Base-by-base conservation (phyloP, 1,140 invertebrate species). In the Trialeurodes vaporariorum region DNA sequence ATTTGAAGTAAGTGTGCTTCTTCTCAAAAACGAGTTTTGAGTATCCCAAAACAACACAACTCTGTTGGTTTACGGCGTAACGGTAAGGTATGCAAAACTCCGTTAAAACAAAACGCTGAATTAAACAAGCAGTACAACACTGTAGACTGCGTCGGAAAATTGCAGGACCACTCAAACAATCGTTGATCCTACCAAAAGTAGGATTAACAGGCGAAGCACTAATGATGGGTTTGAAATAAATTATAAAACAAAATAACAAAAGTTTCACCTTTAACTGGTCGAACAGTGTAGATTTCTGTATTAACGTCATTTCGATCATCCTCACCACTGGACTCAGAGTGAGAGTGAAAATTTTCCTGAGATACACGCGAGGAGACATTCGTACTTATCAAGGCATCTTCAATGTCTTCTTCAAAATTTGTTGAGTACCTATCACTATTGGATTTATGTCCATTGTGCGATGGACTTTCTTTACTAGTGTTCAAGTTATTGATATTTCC, bases 341-440 rank as follows among this genome's bases (percentile, higher is more conserved):
- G 34, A 17, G 34, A 9, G 17, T 49, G 5, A 49, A 49, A 49
- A 49, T 49, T 49, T 49, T 68, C 67, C 17, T 63, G 27, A 11
- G 67, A 68, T n/a, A 40, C 61, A 67, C 66, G 62, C 12, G 61
- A 59, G 1, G 59, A n/a, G 5, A 63, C 58, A 68, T 13, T 64
- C 22, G 63, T 63, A n/a, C 63, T 40, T 59, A 17, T n/a, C 13
- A 49, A 22, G 1, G 58, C 62, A 59, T 68, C 63, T 68, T 64
- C 67, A 59, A 68, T 27, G 23, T 68, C 40, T 22, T 25, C 59
- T 64, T 68, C 67, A 68, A 68, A 68, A 60, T 68, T 64, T 64
- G 49, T 25, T 40, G 68, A 69, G 61, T 65, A 66, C 26, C 60
- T 60, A 22, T 66, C 68, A 66, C 61, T 69, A 17, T 17, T 49